These are phyloP conservation scores for Xiphorhynchus elegans DNA, from an alignment of 2,113 vertebrate genomes.

Conservation along the genomic window DNA sequence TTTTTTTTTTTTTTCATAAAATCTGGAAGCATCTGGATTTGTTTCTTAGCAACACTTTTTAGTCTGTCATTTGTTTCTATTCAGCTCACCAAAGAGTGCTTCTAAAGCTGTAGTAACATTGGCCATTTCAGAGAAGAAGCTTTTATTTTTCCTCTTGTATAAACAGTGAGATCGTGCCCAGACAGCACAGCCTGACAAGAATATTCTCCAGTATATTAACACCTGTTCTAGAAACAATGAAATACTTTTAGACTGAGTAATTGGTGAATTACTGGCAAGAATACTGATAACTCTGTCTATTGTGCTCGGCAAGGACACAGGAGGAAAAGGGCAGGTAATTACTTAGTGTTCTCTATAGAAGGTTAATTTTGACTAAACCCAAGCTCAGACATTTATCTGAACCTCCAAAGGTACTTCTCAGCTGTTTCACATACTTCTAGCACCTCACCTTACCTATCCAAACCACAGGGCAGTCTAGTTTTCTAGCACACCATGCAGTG, in stretches of 20 bases:
- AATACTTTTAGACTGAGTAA: slow-evolving; percentile 26
- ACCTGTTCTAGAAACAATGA: not conserved
- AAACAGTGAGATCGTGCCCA: not conserved
- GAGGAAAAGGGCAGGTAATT: not conserved
- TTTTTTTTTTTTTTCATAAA: not conserved
- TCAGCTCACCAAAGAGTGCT: not conserved
- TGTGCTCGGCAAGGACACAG: not conserved
- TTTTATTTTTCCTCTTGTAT: not conserved
- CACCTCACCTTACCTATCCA: not conserved
- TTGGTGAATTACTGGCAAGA: not conserved
- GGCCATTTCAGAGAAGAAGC: not conserved
- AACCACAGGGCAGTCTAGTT: not conserved
- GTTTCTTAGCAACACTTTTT: slow-evolving; percentile 50
- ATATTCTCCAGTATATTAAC: slow-evolving; percentile 2
- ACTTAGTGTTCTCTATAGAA: not conserved
- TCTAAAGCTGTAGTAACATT: not conserved
- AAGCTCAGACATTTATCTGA: not conserved
- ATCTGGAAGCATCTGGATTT: slow-evolving; percentile 14
- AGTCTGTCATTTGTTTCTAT: slow-evolving; percentile 1
- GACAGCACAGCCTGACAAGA: not conserved
- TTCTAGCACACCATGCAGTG: not conserved
- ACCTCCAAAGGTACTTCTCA: not conserved
- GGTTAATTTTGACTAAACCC: not conserved
- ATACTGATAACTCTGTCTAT: not conserved
- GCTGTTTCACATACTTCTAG: not conserved